A percentile compares a stretch with the other conserved stretches of the same genome.
phyloP scores from a whole-genome alignment of 2,113 vertebrate species.

The Paramisgurnus dabryanus region DNA sequence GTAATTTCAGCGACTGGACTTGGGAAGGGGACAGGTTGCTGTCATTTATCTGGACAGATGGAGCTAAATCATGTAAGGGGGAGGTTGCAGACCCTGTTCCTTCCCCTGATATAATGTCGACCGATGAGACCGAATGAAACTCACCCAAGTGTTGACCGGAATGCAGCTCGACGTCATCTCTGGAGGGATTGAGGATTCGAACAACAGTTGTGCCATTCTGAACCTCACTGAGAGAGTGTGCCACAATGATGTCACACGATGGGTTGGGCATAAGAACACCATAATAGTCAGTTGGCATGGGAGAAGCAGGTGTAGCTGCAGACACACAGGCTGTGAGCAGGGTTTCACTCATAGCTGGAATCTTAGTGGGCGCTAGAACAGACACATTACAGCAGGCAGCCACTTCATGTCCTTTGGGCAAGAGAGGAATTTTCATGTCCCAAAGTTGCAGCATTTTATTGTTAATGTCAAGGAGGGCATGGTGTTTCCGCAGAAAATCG shows the following conservation, averaged over 20 bases:
- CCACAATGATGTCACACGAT: background rate
- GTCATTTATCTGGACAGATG: constrained; percentile 17
- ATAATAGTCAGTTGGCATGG: no score
- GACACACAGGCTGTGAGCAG: background rate
- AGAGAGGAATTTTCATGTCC: background rate
- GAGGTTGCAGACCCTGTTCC: constrained; percentile 3
- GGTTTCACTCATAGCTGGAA: background rate
- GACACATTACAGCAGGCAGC: constrained; percentile 33
- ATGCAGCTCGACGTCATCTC: constrained; percentile 9
- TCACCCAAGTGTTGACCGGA: constrained; percentile 25
- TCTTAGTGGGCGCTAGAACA: background rate
- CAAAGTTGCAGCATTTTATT: background rate
- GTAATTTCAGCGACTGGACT: background rate
- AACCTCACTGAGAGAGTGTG: constrained; percentile 3
- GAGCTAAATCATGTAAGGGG: background rate
- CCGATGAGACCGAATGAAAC: constrained; percentile 21
- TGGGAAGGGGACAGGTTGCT: background rate
- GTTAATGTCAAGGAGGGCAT: constrained; percentile 22
- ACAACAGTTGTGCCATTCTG: constrained; percentile 29
- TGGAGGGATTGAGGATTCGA: background rate
- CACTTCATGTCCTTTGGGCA: background rate
- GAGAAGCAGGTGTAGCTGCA: background rate
- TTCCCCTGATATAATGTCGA: background rate
- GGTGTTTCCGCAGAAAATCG: constrained; percentile 17
- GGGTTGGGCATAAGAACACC: constrained; percentile 36